Evolutionary conservation across 2,797 vertebrate genomes (phyloP), one percentile per base, ranked within the genome.

Genomic region (Emys orbicularis): DNA sequence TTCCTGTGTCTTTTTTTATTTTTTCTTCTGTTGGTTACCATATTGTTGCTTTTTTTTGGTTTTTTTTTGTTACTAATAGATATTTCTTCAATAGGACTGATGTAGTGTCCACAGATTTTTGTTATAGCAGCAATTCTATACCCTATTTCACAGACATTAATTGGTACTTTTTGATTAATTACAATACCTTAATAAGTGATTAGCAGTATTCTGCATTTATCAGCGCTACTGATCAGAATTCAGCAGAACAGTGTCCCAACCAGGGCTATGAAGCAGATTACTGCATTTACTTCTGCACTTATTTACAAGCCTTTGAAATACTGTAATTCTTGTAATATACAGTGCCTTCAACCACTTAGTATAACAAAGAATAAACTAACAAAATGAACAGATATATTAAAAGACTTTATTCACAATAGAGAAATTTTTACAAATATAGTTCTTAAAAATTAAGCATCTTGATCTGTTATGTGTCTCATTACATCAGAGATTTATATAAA

Each of bases 381-480:
- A 91, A 97, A 65, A 92, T 96, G 95, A 98, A 96, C 94, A 97
- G 96, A 97, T 98, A 98, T 99, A 99, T 98, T 99, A 99, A 99
- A 99, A 99, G 98, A 98, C 98, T 99, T 99, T 99, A 99, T 99
- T 99, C 99, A 99, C 99, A 99, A 99, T 99, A 99, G 98, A 98
- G 98, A 99, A 99, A 98, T 99, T 98, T 98, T 99, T 99, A 99
- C 99, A 99, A 99, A 99, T 99, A 99, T 99, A 99, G 98, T 99
- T 99, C 99, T 99, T 99, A 99, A 99, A 99, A 99, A 99, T 99
- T 99, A 99, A 99, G 98, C 98, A 98, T 99, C 98, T 99, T 98
- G 98, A 98, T 99, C 98, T 99, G 98, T 98, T 98, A 96, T 94
- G 97, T 97, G 96, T 97, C 93, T 97, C 97, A 98, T 99, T 99